Base-by-base conservation (phyloP, 2,888 invertebrate species). In the Calliphora vomitoria region DNA sequence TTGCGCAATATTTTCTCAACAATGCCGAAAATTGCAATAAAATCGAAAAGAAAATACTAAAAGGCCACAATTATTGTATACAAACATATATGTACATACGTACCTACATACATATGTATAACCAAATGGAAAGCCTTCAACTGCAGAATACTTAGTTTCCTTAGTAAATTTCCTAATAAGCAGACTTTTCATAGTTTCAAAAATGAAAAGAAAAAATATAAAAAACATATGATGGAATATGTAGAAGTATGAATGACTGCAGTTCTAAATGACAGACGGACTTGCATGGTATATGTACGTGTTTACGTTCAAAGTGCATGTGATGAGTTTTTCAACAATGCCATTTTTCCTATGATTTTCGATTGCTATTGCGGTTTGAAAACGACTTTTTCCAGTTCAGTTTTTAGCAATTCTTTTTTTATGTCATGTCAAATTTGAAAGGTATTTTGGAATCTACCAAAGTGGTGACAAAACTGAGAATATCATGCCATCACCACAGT, bases 241-340 rank as follows among this genome's bases (percentile, higher is more conserved):
- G 41, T 18, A 69, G 11, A 44, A 60, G 20, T 41, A 25, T 62
- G 60, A 68, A 50, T 41, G 18, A 41, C 47, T 60, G 38, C 38
- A 69, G 47, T 81, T 75, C 38, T 25, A 38, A 47, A 18, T 18
- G 64, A 47, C 64, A 66, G 20, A 53, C n/a, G 53, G 38, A 25
- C 66, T 4, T 71, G 13, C 13, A 18, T 69, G 13, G 13, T 20
- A 64, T 15, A 15, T 35, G 11, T 13, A 69, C 31, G 2, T 41
- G 11, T 50, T 13, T 69, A 83, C 41, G 58, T 62, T 81, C 13
- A 72, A 55, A 72, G 64, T 64, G 81, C 53, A 76, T 86, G 66
- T 72, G 81, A 86, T 72, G 71, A 78, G 58, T 44, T 75, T 78
- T 85, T 62, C 55, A 76, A 64, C 44, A 82, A 69, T 74, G 53